Conservation (phyloP, 1,140 invertebrate genomes). For the Doryteuthis pealeii region DNA sequence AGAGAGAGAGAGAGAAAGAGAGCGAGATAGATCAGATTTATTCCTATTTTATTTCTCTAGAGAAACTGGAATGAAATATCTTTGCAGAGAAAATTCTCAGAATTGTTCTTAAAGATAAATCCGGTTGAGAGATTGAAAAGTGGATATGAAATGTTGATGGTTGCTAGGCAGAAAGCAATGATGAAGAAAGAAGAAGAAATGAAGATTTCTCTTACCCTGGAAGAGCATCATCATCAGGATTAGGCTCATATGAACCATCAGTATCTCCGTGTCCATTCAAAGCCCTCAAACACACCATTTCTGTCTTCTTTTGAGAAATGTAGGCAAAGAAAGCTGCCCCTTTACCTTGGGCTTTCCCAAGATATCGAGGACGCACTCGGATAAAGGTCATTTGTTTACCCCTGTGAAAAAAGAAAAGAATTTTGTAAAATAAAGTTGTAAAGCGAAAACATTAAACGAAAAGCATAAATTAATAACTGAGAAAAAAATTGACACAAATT, state of each 20-base stretch:
- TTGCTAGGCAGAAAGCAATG: no score
- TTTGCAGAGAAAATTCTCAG: no score
- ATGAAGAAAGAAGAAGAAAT: no score
- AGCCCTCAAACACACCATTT: slow-evolving; percentile 43
- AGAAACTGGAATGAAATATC: no score
- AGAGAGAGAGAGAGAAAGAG: no score
- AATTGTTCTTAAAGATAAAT: no score
- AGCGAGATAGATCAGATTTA: no score
- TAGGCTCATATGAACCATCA: slow-evolving; percentile 8
- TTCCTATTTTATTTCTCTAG: no score
- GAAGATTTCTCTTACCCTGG: slow-evolving; percentile 6
- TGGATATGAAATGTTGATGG: no score
- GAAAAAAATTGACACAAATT: background rate
- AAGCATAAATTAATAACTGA: background rate
- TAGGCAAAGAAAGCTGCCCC: slow-evolving; percentile 43
- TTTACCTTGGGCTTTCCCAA: slow-evolving; percentile 61
- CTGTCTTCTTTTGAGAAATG: slow-evolving; percentile 32
- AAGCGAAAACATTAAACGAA: background rate
- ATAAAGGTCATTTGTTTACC: slow-evolving; percentile 61
- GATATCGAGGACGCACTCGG: slow-evolving; percentile 64
- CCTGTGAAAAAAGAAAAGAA: slow-evolving; percentile 27
- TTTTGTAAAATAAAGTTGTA: background rate
- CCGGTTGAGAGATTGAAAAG: no score
- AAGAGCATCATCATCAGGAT: slow-evolving; percentile 35
- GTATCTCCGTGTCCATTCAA: slow-evolving; percentile 32